A percentile compares a stretch with the other conserved stretches of the same genome.
These are phyloP conservation scores for Acronicta aceris DNA, from an alignment of 2,888 invertebrate genomes.

Conservation along the genomic window DNA sequence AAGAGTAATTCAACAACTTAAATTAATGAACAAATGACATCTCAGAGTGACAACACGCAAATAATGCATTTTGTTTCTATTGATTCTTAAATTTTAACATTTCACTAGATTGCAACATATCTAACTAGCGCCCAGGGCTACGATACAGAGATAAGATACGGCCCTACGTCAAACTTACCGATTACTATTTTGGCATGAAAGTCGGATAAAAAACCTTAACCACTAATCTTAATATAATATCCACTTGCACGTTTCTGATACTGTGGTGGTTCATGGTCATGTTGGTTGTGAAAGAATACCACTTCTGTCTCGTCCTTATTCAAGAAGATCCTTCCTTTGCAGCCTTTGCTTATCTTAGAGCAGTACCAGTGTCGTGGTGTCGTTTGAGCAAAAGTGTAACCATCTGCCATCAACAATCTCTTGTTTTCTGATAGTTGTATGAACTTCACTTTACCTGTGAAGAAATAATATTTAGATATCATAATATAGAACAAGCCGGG, in stretches of 20 bases:
- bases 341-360: conserved; percentile 70
- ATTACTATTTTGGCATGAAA: too few species aligned
- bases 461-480: background rate
- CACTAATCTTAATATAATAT: conserved; percentile 57
- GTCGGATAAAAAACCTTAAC: too few species aligned
- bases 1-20: too few species aligned
- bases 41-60: too few species aligned
- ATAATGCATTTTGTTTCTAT: too few species aligned
- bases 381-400: conserved; percentile 69
- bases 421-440: conserved; percentile 60
- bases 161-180: too few species aligned
- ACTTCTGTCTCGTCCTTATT: conserved; percentile 55
- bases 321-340: conserved; percentile 68
- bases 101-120: too few species aligned
- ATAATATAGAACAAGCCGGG: too few species aligned
- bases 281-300: conserved; percentile 53
- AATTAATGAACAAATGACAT: too few species aligned
- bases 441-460: conserved; percentile 61
- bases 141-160: too few species aligned
- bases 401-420: conserved; percentile 67
- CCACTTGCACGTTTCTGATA: conserved; percentile 52
- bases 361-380: conserved; percentile 70
- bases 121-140: too few species aligned
- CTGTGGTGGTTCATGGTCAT: conserved; percentile 67
- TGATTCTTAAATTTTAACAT: too few species aligned